A percentile compares a stretch with the other conserved stretches of the same genome.
phyloP scores from a whole-genome alignment of 2,113 vertebrate genomes.

The Dunckerocampus dactyliophorus region DNA sequence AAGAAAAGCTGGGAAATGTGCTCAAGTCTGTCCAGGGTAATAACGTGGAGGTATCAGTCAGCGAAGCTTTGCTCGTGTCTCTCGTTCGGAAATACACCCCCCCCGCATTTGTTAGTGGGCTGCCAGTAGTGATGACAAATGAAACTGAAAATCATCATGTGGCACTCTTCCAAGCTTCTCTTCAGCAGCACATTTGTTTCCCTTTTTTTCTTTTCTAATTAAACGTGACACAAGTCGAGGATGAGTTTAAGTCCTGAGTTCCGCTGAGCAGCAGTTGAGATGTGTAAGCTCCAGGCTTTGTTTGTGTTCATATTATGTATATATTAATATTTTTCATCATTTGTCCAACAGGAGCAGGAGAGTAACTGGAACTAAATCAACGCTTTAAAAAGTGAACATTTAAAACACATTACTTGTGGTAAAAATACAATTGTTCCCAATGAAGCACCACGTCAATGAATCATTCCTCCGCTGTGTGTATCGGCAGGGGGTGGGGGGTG shows the following conservation, averaged over 20 bases:
- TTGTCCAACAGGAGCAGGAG: conserved; percentile 52
- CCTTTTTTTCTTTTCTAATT: conserved; percentile 28
- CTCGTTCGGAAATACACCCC: conserved; percentile 8
- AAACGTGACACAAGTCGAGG: conserved; percentile 41
- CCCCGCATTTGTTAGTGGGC: conserved; percentile 3
- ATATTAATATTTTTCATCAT: conserved; percentile 79
- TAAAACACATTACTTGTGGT: conserved; percentile 81
- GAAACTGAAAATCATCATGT: conserved; percentile 4
- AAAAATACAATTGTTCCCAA: conserved; percentile 85
- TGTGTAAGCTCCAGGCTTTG: conserved; percentile 86
- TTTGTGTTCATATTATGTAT: conserved; percentile 62
- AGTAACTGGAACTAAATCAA: conserved; percentile 57
- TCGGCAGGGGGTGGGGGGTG: conserved; percentile 13
- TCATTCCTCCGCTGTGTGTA: conserved; percentile 63
- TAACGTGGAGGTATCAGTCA: conserved; percentile 54
- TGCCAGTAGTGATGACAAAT: conserved; percentile 16
- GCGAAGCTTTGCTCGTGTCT: conserved; percentile 9
- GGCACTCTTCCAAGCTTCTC: conserved; percentile 26
- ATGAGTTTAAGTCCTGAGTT: conserved; percentile 87
- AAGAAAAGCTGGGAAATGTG: conserved; percentile 49
- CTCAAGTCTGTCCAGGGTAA: conserved; percentile 75
- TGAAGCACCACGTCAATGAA: conserved; percentile 85
- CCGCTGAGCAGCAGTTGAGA: conserved; percentile 96
- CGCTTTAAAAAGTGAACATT: conserved; percentile 56
- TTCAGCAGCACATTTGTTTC: conserved; percentile 33